Base-by-base conservation (phyloP, 2,888 invertebrate species). In the Gibbula magus region DNA sequence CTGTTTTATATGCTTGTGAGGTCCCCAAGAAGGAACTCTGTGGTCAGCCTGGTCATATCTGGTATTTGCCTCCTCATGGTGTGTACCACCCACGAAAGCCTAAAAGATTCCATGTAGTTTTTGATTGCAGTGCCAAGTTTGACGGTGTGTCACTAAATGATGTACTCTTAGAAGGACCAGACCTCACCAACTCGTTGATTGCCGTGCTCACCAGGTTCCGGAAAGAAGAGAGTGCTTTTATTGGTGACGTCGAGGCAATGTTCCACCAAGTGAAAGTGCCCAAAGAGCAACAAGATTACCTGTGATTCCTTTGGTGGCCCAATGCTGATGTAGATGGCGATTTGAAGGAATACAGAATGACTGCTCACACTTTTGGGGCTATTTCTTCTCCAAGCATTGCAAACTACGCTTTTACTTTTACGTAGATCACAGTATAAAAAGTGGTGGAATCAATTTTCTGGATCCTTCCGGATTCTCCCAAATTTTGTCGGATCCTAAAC, bases 71-170 rank as follows among this genome's bases (percentile, higher is more conserved):
- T 22, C 76, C 39, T n/a, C 66, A 66, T 45, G 80, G 81, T 20
- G 81, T 80, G 32, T 80, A 66, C 35, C 80, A 81, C 25, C 79
- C 78, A 45, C 77, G 74, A 32, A 82, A 82, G 54, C 76, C 77
- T n/a, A 77, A 67, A 29, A 10, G 67, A n/a, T 18, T 53, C 13
- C 22, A 76, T 22, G 45, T 67, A 2, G 77, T 80, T 16, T 77
- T 80, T 75, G 80, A 80, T 53, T 67, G 66, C 25, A 61, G 56
- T 25, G 75, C 61, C 16, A 79, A 79, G 51, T 54, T 61, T 25
- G 52, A 45, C 39, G 54, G 67, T 25, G 67, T 52, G 10, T 51
- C 66, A 5, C 70, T 80, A 20, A 80, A 80, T 39, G 54, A 77
- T 10, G 22, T 66, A 18, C 77, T 80, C 10, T 70, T 80, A 1